Evolutionary conservation across 2,888 invertebrate genomes (phyloP), one percentile per base, ranked within the genome.

Genomic region (Hanleya hanleyi): DNA sequence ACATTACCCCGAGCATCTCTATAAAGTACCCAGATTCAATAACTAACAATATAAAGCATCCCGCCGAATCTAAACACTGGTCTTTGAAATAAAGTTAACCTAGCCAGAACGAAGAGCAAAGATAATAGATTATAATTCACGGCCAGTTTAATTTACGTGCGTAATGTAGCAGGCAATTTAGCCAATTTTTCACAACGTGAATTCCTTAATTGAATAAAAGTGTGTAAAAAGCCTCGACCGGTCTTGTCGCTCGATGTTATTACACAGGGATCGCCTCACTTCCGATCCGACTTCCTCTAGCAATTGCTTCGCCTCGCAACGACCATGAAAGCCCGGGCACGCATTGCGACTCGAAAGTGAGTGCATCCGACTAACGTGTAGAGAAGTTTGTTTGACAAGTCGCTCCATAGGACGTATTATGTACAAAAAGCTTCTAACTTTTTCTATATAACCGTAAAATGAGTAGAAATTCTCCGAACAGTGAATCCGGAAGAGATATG

Each of bases 121-220:
- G 57, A 57, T 32, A 57, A 57, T 57, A 57, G 12, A 29, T 29
- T 15, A 29, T 57, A 57, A 29, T 29, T 15, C 29, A 4, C 12
- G 15, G 12, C 12, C 15, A 22, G 57, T 57, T 57, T 57, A 57
- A 57, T 57, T 57, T 57, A 57, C 57, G 57, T 57, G 57, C 22
- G 57, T 29, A 22, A 29, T 22, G 57, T 57, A 22, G n/a, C n/a
- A 29, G 57, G 29, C 32, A 57, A 57, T 57, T 57, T 57, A 57
- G 57, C 57, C 57, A 57, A 57, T 57, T 29, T 57, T 57, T 57
- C 57, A 57, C 57, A 18, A 57, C 32, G 57, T 26, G 12, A 57
- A 57, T 29, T 22, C 29, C 57, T 57, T 57, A 57, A 57, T 57
- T 57, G 57, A 57, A 57, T 57, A 57, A 57, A 57, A 57, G 29